A percentile compares a stretch with the other conserved stretches of the same genome.
phyloP scores from a whole-genome alignment of 2,888 invertebrate genomes.

The Tetranychus piercei region DNA sequence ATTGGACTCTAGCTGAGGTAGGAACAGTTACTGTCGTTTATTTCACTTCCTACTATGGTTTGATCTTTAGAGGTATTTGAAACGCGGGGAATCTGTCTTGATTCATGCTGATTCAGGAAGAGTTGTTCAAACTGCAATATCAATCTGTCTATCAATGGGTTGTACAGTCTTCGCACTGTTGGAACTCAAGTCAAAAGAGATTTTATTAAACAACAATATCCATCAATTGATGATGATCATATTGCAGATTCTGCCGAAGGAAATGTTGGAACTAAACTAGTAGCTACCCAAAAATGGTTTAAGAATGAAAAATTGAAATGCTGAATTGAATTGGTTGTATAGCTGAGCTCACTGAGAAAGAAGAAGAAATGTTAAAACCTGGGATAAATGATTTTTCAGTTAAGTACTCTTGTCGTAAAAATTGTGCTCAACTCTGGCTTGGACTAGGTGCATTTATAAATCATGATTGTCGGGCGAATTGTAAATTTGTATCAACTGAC shows the following conservation, averaged over 20 bases:
- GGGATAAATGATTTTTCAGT: constrained; percentile 97
- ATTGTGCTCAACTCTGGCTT: constrained; percentile 95
- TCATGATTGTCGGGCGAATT: constrained; percentile 93
- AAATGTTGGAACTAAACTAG: constrained; percentile 83
- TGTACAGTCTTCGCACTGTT: constrained; percentile 37
- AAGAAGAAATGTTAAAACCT: constrained; percentile 65
- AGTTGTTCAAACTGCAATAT: constrained; percentile 39
- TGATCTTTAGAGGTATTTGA: constrained; percentile 36
- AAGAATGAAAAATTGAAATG: constrained; percentile 85
- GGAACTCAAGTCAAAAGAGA: constrained; percentile 30
- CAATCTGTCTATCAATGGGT: constrained; percentile 35
- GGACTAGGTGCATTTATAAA: constrained; percentile 98
- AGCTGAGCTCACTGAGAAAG: constrained; percentile 79
- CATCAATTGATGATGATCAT: constrained; percentile 34
- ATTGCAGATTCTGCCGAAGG: constrained; percentile 65
- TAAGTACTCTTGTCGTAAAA: constrained; percentile 97
- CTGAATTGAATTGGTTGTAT: constrained; percentile 94
- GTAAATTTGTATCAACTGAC: constrained; percentile 94
- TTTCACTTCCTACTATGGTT: constrained; percentile 38
- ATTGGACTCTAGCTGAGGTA: constrained; percentile 34
- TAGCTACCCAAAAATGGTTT: constrained; percentile 77
- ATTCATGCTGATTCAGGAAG: constrained; percentile 37
- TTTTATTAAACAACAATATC: constrained; percentile 35
- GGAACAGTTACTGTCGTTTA: constrained; percentile 36
- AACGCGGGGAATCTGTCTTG: constrained; percentile 32